Base-by-base conservation (phyloP, 1,140 invertebrate genomes). In the Polypedilum vanderplanki region DNA sequence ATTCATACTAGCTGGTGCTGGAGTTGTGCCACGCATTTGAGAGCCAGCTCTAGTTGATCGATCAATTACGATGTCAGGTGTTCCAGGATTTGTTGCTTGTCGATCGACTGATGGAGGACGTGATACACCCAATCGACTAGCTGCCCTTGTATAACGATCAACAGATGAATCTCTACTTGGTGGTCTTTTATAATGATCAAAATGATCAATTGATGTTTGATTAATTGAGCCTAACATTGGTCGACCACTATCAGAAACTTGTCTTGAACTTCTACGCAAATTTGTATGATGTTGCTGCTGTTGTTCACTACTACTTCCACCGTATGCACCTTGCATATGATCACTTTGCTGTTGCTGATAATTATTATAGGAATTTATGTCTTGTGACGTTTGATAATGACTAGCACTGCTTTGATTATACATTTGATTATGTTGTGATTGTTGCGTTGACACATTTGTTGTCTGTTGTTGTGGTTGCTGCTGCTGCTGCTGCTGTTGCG, bases 161-260 rank as follows among this genome's bases (percentile, higher is more conserved):
- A 94, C 91, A 77, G 93, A 95, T 77, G 90, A 91, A 80, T 95
- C 94, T 80, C 93, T 85, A 84, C 93, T 94, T 2, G 93, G 92
- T 75, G 93, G 91, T 80, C 91, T 87, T 82, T 95, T 94, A 81
- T 98, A 98, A 80, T 98, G 96, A 85, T 98, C 95, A 82, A 98
- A 89, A 79, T 89, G 87, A 78, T 90, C 88, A 77, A 89, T 90
- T 41, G 88, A 89, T 1, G 87, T 83, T 79, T 87, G 85, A 7
- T 82, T 81, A 64, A 81, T 82, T 74, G 82, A 82, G n/a, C 84
- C 84, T 75, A 87, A 75, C 78, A 85, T 85, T 10, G 86, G 87
- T 73, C 87, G 80, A 7, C 86, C 83, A 3, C 82, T 83, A 18
- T n/a, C 79, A 41, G 83, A 80, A 40, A 85, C 80, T 73, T 83